A percentile compares a stretch with the other conserved stretches of the same genome.
Conservation (phyloP, 1,140 invertebrate species). For the Parapsyche elsis region DNA sequence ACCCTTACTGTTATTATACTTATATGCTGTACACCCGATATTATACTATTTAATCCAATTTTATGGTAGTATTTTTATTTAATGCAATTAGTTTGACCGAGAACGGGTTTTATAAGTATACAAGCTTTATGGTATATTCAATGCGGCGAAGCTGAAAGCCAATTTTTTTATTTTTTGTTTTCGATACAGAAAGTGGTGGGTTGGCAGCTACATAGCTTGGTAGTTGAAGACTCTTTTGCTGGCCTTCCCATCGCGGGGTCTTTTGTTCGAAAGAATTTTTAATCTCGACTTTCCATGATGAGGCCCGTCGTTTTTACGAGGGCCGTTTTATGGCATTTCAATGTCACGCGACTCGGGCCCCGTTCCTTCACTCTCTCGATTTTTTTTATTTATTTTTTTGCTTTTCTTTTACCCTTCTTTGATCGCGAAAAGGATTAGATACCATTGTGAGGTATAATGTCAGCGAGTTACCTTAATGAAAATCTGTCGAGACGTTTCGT, state of each 20-base stretch:
- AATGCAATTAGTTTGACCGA: too few relatives aligned
- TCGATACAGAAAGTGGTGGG: too few relatives aligned
- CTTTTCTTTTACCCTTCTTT: neutral
- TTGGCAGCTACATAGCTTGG: too few relatives aligned
- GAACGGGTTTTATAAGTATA: too few relatives aligned
- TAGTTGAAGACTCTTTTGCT: too few relatives aligned
- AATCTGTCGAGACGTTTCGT: constrained; percentile 13
- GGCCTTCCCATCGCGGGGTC: neutral
- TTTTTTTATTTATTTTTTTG: neutral
- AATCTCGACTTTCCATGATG: constrained; percentile 52
- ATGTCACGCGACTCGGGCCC: constrained; percentile 37
- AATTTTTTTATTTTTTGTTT: too few relatives aligned
- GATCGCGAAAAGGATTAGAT: constrained; percentile 36
- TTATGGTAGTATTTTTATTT: too few relatives aligned
- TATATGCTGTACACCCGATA: too few relatives aligned
- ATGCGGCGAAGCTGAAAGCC: too few relatives aligned
- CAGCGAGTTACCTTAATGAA: constrained; percentile 25
- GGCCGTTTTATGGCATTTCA: constrained; percentile 52
- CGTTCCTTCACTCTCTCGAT: neutral
- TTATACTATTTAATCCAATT: too few relatives aligned
- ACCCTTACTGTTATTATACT: neutral
- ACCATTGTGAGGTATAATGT: constrained; percentile 26
- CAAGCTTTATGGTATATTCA: too few relatives aligned
- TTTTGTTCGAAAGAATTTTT: constrained; percentile 54
- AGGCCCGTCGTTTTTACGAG: constrained; percentile 48